Evolutionary conservation across 2,888 invertebrate species (phyloP), one percentile per base, ranked within the genome.

Genomic region (Eledona agricola): DNA sequence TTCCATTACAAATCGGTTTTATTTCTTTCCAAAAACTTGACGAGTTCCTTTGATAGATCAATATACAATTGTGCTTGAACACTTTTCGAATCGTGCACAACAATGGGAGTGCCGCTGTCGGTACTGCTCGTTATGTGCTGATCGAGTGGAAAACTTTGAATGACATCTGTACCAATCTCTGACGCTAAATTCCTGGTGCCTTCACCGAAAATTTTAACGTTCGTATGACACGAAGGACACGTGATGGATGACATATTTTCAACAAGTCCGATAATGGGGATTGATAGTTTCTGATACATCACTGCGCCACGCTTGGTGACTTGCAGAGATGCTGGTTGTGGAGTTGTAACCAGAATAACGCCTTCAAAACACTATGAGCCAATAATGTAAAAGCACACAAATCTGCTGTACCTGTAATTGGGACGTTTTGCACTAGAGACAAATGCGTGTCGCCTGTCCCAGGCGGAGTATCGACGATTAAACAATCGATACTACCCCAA

Each of bases 371-470:
- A 46, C n/a, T 25, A 3, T 25, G 25, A 5, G 5, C 25, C 3
- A 7, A 25, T 5, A 25, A n/a, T 25, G 25, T 3, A 15, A n/a
- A 15, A 23, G 22, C 17, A 49, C 15, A 42, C 1, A n/a, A n/a
- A n/a, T n/a, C n/a, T n/a, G n/a, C 35, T 55, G 63, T 71, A 83
- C 92, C 96, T 69, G 88, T 80, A 29, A 96, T 84, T 1, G 92
- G 91, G 32, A 95, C 78, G 76, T 90, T 93, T 76, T 97, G 97
- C 25, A 91, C 83, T 1, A 97, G 81, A 0, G 96, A 94, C 1
- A 97, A 79, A 72, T 96, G 95, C 0, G 94, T 92, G 76, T 97
- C 97, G 0, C 97, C 97, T 0, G 97, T 97, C 17, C 97, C 97
- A 0, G 97, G 97, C 1, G 97, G 97, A 64, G 96, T 96, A 77